Evolutionary conservation across 1,140 invertebrate genomes (phyloP), one percentile per base, ranked within the genome.

Genomic region (Drosophila neocordata): DNA sequence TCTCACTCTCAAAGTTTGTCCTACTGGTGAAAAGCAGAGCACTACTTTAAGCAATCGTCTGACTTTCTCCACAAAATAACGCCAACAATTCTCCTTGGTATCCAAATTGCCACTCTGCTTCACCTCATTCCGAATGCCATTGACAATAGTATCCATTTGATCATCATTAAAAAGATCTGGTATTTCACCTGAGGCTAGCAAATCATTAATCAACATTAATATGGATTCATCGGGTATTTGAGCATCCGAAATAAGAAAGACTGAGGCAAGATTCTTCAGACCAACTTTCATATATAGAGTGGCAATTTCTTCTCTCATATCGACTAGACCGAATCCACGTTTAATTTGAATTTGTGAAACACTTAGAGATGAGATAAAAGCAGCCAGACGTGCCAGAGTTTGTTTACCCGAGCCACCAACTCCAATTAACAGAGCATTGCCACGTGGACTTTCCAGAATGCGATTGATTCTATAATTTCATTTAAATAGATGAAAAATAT

Each of bases 391-490:
- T 0, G 97, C 96, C 13, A 98, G 92, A 18, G 97, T 98, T 92
- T 99, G 98, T 90, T 99, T 99, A 56, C 98, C 98, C 73, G 96
- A 98, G 13, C 98, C 98, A 35, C 98, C 98, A 0, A 99, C 98
- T 12, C 98, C 98, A 24, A 99, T 96, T 0, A 99, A 91, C 13
- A 99, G 91, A 0, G 97, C 98, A 91, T 99, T 98, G 8, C 97
- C 97, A 68, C 97, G 93, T 0, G 98, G 97, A 52, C 95, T 94
- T 92, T 99, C 97, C 66, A 99, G 92, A 65, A 99, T 99, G 63
- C 98, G 94, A 93, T 97, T 99, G 69, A 99, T 99, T 69, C 96
- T 94, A 61, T 2, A 55, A n/a, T 4, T 0, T 1, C 1, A 15
- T 8, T 7, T 37, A n/a, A 9, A 8, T 13, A n/a, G 15, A 20